A percentile compares a stretch with the other conserved stretches of the same genome.
These are phyloP conservation scores for Penaeus chinensis DNA, from an alignment of 1,140 invertebrate species.

Conservation along the genomic window DNA sequence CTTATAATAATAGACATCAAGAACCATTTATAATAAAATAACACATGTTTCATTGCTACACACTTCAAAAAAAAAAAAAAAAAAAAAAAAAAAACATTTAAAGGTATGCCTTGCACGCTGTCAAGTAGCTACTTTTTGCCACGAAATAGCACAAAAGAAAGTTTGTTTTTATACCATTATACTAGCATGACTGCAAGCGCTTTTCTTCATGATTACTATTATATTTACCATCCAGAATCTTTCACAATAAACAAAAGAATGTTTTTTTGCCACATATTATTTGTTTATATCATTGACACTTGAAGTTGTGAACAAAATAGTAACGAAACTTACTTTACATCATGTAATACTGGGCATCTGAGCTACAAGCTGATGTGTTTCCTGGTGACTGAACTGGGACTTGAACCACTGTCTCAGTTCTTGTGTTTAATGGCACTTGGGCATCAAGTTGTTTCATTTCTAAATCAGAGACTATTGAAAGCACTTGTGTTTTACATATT, in stretches of 20 bases:
- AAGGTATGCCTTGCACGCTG: too few relatives aligned
- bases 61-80: neutral
- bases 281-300: too few relatives aligned
- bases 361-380: constrained; percentile 1
- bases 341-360: constrained; percentile 5
- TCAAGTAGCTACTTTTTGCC: neutral
- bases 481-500: constrained; percentile 26
- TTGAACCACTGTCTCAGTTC: neutral
- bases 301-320: constrained; percentile 5
- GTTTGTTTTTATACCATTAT: neutral
- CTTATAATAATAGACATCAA: constrained; percentile 10
- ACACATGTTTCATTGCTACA: too few relatives aligned
- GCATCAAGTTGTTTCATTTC: constrained; percentile 26
- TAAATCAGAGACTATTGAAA: constrained; percentile 18
- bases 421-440: neutral
- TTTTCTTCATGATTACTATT: neutral
- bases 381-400: neutral
- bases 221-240: neutral
- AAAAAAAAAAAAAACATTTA: neutral
- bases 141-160: neutral
- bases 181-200: neutral
- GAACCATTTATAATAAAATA: neutral
- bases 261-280: too few relatives aligned
- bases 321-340: constrained; percentile 11
- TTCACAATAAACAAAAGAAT: constrained; percentile 2